phyloP scores from a whole-genome alignment of 1,140 invertebrate genomes.

The Orchesella cincta region DNA sequence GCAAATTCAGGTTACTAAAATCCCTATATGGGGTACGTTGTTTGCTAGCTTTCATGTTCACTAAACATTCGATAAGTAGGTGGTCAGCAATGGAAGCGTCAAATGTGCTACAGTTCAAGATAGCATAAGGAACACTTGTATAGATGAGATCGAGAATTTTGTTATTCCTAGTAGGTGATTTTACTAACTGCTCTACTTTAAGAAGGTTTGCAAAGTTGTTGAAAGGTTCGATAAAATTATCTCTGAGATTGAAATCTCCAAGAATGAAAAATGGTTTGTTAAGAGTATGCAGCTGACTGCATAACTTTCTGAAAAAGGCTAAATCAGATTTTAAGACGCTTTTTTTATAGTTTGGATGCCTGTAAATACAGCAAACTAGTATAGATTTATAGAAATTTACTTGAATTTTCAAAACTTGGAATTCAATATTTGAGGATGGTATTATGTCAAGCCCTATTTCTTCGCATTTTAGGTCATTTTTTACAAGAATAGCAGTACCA shows the following conservation, averaged over 20 bases:
- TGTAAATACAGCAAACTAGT: not conserved
- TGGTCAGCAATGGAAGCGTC: not conserved
- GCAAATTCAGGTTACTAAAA: not conserved
- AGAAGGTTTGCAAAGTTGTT: not conserved
- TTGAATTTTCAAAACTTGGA: not conserved
- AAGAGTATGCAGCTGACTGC: no score
- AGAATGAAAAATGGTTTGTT: conserved; percentile 3
- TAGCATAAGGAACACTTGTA: not conserved
- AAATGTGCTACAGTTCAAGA: not conserved
- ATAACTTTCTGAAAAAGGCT: no score
- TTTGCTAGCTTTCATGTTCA: not conserved
- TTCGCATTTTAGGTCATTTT: not conserved
- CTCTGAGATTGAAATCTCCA: conserved; percentile 21
- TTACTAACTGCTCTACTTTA: not conserved
- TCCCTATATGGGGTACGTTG: not conserved
- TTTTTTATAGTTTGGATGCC: not conserved
- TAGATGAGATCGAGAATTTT: conserved; percentile 3
- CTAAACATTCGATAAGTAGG: not conserved
- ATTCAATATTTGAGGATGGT: not conserved
- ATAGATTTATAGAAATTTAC: not conserved
- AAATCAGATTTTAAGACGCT: not conserved
- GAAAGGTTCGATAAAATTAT: not conserved
- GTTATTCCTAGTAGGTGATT: not conserved
- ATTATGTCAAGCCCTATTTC: not conserved
- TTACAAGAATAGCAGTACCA: conserved; percentile 20